Conservation (phyloP, 2,113 vertebrate genomes). For the Pachypanchax playfairii region DNA sequence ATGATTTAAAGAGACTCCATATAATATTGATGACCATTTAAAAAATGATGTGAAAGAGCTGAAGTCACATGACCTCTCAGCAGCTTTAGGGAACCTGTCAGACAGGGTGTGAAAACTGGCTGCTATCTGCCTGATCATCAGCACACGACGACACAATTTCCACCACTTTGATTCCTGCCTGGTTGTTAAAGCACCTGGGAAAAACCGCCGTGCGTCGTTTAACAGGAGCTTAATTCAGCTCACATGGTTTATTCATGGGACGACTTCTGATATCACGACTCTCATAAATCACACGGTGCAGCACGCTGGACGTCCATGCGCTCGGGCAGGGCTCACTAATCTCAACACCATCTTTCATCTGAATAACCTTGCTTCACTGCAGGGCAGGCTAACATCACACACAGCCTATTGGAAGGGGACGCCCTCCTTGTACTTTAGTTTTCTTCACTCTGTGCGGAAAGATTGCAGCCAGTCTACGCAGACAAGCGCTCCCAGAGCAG, state of each 20-base stretch:
- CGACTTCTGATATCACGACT: conserved; percentile 76
- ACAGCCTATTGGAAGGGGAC: conserved; percentile 55
- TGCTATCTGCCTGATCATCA: conserved; percentile 11
- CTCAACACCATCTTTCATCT: conserved; percentile 80
- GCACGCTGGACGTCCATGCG: conserved; percentile 67
- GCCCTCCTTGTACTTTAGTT: conserved; percentile 58
- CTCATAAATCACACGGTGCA: conserved; percentile 82
- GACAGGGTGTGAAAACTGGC: neutral
- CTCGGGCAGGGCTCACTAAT: conserved; percentile 78
- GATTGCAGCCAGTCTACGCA: conserved; percentile 35
- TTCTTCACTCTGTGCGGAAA: conserved; percentile 56
- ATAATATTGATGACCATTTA: neutral
- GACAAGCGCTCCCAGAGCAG: conserved; percentile 46
- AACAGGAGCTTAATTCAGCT: conserved; percentile 79
- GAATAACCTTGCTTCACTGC: conserved; percentile 81
- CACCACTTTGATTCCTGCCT: conserved; percentile 46
- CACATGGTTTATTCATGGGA: conserved; percentile 83
- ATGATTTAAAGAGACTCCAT: neutral
- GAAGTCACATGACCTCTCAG: neutral
- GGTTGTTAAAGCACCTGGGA: conserved; percentile 65
- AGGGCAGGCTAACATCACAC: conserved; percentile 70
- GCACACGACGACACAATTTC: conserved; percentile 32
- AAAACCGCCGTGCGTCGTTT: conserved; percentile 76
- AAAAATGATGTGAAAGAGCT: neutral
- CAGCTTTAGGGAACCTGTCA: neutral